Evolutionary conservation across 2,113 vertebrate genomes (phyloP).

Genomic region (Caranx melampygus): DNA sequence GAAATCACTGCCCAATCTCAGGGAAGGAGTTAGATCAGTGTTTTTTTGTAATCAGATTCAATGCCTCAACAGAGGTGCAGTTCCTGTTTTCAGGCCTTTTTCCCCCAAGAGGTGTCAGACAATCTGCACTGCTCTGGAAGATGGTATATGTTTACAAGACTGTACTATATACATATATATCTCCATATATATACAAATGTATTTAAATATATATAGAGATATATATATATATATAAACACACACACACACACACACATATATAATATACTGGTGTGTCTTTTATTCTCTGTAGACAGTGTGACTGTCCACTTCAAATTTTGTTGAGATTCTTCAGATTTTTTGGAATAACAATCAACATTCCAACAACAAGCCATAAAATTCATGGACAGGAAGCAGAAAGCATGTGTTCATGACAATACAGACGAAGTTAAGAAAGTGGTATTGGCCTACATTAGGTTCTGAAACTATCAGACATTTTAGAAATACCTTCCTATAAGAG

Average conservation of each 20-base stretch:
- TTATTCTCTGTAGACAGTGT: slow-evolving; percentile 51
- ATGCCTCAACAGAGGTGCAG: slow-evolving; percentile 59
- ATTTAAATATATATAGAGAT: neutral
- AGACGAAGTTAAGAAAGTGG: slow-evolving; percentile 17
- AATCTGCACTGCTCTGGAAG: slow-evolving; percentile 70
- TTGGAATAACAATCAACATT: slow-evolving; percentile 70
- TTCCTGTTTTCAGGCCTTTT: slow-evolving; percentile 57
- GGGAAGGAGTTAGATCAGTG: slow-evolving; percentile 82
- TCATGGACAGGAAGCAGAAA: slow-evolving; percentile 32
- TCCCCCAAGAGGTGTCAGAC: slow-evolving; percentile 59
- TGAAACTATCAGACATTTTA: slow-evolving; percentile 26
- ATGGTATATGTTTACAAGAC: slow-evolving; percentile 77
- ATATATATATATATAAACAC: slow-evolving; percentile 2
- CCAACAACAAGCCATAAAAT: slow-evolving; percentile 76
- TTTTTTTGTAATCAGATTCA: slow-evolving; percentile 72
- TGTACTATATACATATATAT: slow-evolving; percentile 25
- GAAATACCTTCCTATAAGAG: slow-evolving; percentile 22
- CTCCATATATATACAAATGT: neutral
- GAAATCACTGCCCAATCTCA: slow-evolving; percentile 85
- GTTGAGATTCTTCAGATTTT: slow-evolving; percentile 43
- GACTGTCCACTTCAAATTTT: slow-evolving; percentile 49
- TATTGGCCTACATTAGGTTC: slow-evolving; percentile 52
- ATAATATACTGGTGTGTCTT: slow-evolving; percentile 33
- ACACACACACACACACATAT: neutral
- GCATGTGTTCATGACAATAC: slow-evolving; percentile 28